These are phyloP conservation scores for Bombus soroeensis DNA, from an alignment of 1,140 invertebrate genomes.

Conservation along the genomic window DNA sequence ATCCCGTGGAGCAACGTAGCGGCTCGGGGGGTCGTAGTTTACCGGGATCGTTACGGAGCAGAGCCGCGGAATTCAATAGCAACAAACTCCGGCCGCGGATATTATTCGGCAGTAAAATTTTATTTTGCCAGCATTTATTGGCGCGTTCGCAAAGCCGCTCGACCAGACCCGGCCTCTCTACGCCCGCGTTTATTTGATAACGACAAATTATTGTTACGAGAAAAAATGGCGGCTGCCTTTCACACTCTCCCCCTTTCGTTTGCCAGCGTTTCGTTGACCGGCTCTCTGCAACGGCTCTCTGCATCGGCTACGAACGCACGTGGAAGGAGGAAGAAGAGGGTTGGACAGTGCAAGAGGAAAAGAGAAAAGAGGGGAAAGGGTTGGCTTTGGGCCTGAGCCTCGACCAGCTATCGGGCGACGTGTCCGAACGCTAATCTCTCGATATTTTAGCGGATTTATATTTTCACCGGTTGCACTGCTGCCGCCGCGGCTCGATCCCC, in stretches of 20 bases:
- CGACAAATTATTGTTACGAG: slow-evolving; percentile 83
- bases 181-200: slow-evolving; percentile 80
- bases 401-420: slow-evolving; percentile 70
- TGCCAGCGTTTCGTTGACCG: not conserved
- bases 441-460: slow-evolving; percentile 82
- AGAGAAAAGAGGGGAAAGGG: not conserved
- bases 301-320: not conserved
- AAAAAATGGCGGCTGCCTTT: slow-evolving; percentile 72
- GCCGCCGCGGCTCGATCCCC: slow-evolving; percentile 25
- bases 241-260: not conserved
- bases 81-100: slow-evolving; percentile 77
- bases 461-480: slow-evolving; percentile 69
- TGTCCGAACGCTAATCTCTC: slow-evolving; percentile 80
- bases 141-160: slow-evolving; percentile 58
- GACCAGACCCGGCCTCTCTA: slow-evolving; percentile 25
- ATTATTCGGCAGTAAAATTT: slow-evolving; percentile 83
- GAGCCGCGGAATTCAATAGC: slow-evolving; percentile 80
- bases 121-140: slow-evolving; percentile 82
- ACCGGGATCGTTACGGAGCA: slow-evolving; percentile 66
- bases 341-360: not conserved
- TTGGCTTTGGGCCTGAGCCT: slow-evolving; percentile 61
- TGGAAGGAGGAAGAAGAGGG: not conserved
- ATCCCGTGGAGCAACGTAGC: slow-evolving; percentile 34
- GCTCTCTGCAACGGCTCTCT: slow-evolving; percentile 6
- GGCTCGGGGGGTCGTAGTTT: slow-evolving; percentile 24